These are phyloP conservation scores for Anguilla megastoma DNA, from an alignment of 2,797 vertebrate genomes.

Conservation along the genomic window DNA sequence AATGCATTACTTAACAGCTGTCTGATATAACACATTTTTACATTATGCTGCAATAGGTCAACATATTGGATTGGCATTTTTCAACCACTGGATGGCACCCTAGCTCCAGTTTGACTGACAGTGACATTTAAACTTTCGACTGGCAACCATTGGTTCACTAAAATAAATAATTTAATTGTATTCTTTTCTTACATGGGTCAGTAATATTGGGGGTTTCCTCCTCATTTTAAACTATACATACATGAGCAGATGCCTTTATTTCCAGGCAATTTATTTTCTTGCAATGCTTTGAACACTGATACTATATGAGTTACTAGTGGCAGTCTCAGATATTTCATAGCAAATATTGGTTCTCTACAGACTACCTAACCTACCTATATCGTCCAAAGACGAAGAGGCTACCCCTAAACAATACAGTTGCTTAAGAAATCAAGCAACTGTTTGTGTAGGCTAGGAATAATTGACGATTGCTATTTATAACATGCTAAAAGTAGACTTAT, in stretches of 20 bases:
- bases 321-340: no score
- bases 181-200: neutral
- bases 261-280: neutral
- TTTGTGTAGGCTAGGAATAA: no score
- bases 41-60: neutral
- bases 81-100: slow-evolving; percentile 4
- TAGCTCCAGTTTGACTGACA: neutral
- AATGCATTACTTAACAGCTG: neutral
- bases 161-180: neutral
- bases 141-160: neutral
- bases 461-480: no score
- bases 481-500: no score
- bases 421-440: no score
- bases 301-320: neutral
- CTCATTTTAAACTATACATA: neutral
- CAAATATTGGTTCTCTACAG: neutral
- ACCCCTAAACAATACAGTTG: neutral
- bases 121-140: neutral
- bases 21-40: neutral
- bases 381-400: neutral
- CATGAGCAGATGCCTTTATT: neutral
- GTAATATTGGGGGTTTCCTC: neutral
- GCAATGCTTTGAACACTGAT: neutral
- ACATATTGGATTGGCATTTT: neutral
- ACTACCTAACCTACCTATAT: neutral